These are phyloP conservation scores for Drosophila micromelanica DNA, from an alignment of 1,140 invertebrate species.

Conservation along the genomic window DNA sequence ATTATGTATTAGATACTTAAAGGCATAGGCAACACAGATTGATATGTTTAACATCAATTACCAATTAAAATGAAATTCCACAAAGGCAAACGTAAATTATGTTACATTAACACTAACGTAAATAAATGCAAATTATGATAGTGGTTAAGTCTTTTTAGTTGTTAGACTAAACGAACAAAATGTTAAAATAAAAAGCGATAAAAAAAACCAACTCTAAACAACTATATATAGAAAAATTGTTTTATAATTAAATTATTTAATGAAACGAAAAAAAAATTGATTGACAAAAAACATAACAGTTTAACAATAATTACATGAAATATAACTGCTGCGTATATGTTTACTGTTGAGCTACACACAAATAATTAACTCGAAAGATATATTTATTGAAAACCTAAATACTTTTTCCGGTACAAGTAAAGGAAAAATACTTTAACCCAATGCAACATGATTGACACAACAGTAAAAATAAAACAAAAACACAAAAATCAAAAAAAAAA, in stretches of 20 bases:
- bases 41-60: slow-evolving; percentile 66
- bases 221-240: slow-evolving; percentile 68
- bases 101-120: slow-evolving; percentile 65
- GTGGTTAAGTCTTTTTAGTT: slow-evolving; percentile 73
- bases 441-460: slow-evolving; percentile 22
- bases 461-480: slow-evolving; percentile 5
- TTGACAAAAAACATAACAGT: slow-evolving; percentile 47
- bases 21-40: slow-evolving; percentile 49
- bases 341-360: slow-evolving; percentile 68
- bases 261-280: slow-evolving; percentile 46
- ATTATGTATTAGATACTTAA: slow-evolving; percentile 51
- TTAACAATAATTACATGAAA: slow-evolving; percentile 61
- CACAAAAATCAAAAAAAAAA: slow-evolving; percentile 1
- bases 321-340: slow-evolving; percentile 73
- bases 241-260: slow-evolving; percentile 74
- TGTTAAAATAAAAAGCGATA: slow-evolving; percentile 59
- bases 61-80: slow-evolving; percentile 56
- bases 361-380: slow-evolving; percentile 59
- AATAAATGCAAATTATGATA: slow-evolving; percentile 58
- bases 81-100: slow-evolving; percentile 64
- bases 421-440: slow-evolving; percentile 26
- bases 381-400: slow-evolving; percentile 60
- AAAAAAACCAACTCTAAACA: slow-evolving; percentile 47
- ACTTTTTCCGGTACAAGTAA: slow-evolving; percentile 34
- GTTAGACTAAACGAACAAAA: slow-evolving; percentile 47